Conservation (phyloP, 2,888 invertebrate species). For the Dascillus cervinus region DNA sequence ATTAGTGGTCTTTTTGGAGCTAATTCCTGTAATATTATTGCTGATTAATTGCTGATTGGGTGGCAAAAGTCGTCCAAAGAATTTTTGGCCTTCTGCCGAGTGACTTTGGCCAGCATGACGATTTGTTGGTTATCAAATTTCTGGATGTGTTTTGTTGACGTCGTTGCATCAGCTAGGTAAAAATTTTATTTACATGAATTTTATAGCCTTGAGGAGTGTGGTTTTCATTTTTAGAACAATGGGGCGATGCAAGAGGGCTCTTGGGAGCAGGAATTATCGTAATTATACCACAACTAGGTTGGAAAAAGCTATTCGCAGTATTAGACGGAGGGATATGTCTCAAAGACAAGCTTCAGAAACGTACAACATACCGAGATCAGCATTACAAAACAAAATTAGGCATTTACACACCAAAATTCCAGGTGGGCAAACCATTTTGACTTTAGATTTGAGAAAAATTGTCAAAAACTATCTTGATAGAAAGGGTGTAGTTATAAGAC, state of each 20-base stretch:
- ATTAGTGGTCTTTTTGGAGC: too few relatives aligned
- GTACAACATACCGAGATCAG: neutral
- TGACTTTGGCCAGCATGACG: too few relatives aligned
- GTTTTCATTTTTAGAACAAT: too few relatives aligned
- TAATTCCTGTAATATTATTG: too few relatives aligned
- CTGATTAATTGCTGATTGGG: too few relatives aligned
- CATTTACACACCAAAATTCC: neutral
- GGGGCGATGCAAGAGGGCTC: conserved; percentile 2
- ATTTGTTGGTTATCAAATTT: too few relatives aligned
- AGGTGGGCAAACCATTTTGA: neutral
- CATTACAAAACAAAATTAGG: conserved; percentile 2
- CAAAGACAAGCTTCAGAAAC: neutral
- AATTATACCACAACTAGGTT: neutral
- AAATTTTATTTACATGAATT: too few relatives aligned
- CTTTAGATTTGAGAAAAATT: conserved; percentile 3
- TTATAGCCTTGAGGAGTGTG: too few relatives aligned
- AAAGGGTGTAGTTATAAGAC: conserved; percentile 1
- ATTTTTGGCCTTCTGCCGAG: too few relatives aligned
- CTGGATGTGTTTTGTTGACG: too few relatives aligned
- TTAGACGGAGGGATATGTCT: neutral
- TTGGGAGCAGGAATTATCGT: conserved; percentile 1
- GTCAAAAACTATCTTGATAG: conserved; percentile 3
- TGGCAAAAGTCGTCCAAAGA: too few relatives aligned
- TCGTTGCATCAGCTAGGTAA: too few relatives aligned
- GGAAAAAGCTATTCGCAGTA: neutral